Evolutionary conservation across 1,140 invertebrate species (phyloP).

Genomic region (Sesamia nonagrioides): DNA sequence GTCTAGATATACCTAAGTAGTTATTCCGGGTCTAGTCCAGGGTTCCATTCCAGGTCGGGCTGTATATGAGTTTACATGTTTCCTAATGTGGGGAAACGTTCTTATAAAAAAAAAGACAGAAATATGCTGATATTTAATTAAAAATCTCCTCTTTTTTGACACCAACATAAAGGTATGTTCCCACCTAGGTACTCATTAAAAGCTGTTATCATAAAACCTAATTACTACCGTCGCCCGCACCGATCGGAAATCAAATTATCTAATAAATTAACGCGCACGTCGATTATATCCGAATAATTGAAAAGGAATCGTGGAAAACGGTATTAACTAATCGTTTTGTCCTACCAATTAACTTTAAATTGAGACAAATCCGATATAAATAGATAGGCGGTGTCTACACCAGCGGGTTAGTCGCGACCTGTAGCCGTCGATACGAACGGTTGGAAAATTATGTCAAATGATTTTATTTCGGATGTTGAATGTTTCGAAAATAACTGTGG

Average conservation of each 20-base stretch:
- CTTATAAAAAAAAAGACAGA: too few species aligned
- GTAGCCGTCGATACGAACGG: too few species aligned
- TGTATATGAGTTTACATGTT: too few species aligned
- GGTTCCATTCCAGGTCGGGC: too few species aligned
- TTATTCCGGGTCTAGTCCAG: too few species aligned
- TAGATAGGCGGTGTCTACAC: conserved; percentile 31
- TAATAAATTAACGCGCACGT: conserved; percentile 75
- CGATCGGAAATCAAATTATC: conserved; percentile 75
- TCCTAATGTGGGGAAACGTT: too few species aligned
- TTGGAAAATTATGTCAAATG: not conserved
- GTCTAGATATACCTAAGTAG: too few species aligned
- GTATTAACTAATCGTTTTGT: conserved; percentile 76
- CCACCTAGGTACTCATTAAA: conserved; percentile 6
- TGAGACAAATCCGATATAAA: conserved; percentile 68
- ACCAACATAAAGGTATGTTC: conserved; percentile 1
- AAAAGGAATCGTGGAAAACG: conserved; percentile 67
- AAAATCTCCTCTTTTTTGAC: not conserved
- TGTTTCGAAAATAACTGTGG: not conserved
- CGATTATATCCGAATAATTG: conserved; percentile 67
- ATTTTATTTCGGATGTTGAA: not conserved
- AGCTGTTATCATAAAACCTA: conserved; percentile 50
- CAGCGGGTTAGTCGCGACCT: not conserved
- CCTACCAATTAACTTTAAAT: conserved; percentile 78
- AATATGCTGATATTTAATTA: too few species aligned
- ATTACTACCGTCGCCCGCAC: conserved; percentile 55